These are phyloP conservation scores for Gallinago media DNA, from an alignment of 2,113 vertebrate species.

Conservation along the genomic window DNA sequence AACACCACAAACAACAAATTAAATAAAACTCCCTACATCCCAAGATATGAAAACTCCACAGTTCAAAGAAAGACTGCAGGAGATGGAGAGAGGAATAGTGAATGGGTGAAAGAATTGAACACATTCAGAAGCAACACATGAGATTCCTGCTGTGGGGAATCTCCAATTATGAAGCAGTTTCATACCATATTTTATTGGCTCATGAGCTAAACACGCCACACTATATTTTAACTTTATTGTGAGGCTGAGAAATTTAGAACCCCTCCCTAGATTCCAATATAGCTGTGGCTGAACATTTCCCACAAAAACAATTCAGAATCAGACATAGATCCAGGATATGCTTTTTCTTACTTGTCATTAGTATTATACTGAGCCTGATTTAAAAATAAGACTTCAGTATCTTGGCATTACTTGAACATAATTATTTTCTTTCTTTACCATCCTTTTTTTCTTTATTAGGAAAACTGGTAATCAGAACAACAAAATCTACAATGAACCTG, in stretches of 20 bases:
- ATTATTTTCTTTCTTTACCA: background rate
- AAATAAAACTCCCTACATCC: background rate
- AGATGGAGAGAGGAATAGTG: background rate
- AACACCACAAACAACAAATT: background rate
- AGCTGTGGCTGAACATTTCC: background rate
- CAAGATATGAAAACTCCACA: background rate
- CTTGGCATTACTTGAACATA: background rate
- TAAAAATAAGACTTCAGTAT: background rate
- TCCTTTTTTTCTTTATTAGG: background rate
- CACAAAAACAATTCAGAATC: background rate
- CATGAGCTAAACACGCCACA: background rate
- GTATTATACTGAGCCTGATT: background rate
- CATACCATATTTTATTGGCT: background rate
- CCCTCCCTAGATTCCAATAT: background rate
- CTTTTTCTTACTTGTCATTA: background rate
- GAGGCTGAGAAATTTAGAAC: background rate
- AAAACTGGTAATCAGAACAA: background rate
- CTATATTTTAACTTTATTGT: background rate
- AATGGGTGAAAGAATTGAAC: background rate
- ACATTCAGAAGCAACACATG: background rate
- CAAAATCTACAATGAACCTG: background rate
- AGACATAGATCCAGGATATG: background rate
- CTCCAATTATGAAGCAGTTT: background rate
- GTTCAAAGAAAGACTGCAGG: background rate
- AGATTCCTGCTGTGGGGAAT: background rate